These are phyloP conservation scores for Bombus vancouverensis DNA, from an alignment of 1,140 invertebrate genomes.

Conservation along the genomic window DNA sequence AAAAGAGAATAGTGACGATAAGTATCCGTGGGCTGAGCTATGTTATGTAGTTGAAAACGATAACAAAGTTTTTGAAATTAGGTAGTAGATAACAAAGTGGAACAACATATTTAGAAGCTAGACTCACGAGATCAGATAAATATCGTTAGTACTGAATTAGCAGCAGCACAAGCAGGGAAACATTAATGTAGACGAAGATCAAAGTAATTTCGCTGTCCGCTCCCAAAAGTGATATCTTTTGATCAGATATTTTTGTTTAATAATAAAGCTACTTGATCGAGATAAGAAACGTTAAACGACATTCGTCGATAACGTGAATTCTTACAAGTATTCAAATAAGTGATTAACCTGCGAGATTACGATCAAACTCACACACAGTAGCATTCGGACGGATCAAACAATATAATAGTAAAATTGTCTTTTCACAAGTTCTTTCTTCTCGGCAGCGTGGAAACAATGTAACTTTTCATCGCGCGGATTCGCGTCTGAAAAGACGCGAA, in stretches of 20 bases:
- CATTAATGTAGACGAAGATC: neutral
- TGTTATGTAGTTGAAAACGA: too few species aligned
- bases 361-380: neutral
- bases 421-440: neutral
- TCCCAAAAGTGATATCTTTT: neutral
- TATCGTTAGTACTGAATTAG: neutral
- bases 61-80: too few species aligned
- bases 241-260: neutral
- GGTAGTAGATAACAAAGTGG: too few species aligned
- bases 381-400: too few species aligned
- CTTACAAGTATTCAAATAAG: neutral
- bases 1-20: too few species aligned
- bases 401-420: neutral
- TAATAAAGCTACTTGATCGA: neutral
- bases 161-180: neutral
- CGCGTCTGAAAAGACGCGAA: neutral
- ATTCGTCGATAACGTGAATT: constrained; percentile 1
- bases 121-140: neutral
- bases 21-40: too few species aligned
- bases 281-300: neutral
- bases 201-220: neutral
- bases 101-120: too few species aligned
- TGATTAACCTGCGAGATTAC: neutral
- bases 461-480: neutral
- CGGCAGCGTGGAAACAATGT: neutral